Evolutionary conservation across 2,888 invertebrate genomes (phyloP), one percentile per base, ranked within the genome.

Genomic region (Drosophila stalkeri): DNA sequence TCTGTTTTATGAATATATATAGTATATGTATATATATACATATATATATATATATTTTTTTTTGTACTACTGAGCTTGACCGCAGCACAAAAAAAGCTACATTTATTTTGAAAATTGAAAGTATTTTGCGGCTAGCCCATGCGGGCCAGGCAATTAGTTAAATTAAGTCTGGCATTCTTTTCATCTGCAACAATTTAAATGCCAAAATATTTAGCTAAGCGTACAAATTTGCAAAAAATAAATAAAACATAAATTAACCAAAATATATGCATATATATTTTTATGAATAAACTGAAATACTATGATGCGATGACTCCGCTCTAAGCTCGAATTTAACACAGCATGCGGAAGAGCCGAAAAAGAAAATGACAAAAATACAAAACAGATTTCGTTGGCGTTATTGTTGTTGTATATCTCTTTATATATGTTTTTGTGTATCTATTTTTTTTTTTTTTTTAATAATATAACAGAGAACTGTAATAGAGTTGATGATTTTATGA

Each of bases 401-500:
- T 23, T 60, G 60, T 39, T 20, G 20, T 44, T 37, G 44, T 33
- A 16, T n/a, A 23, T 23, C 20, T 51, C 11, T n/a, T n/a, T 7
- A 47, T 46, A 31, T 11, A 39, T 5, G 2, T n/a, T 49, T n/a
- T 31, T 31, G 1, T 11, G 3, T n/a, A 0, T 12, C 12, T 18
- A 4, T 27, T 4, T 27, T 54, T 43, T 43, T 57, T 61, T 47
- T 56, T 20, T 63, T 33, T 12, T 62, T 37, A 66, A 64, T 64
- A 77, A 71, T 71, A 76, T 27, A 49, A 44, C 18, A 59, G 63
- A 55, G 66, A 82, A 73, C 55, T 70, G 81, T 90, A 86, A 90
- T 88, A 86, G 89, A 72, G 90, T 85, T 85, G 78, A 90, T 86
- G 89, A 85, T 90, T 86, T 85, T 89, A 85, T 64, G 81, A 75